Base-by-base conservation (phyloP, 2,888 invertebrate genomes). In the Osedax frankpressi region DNA sequence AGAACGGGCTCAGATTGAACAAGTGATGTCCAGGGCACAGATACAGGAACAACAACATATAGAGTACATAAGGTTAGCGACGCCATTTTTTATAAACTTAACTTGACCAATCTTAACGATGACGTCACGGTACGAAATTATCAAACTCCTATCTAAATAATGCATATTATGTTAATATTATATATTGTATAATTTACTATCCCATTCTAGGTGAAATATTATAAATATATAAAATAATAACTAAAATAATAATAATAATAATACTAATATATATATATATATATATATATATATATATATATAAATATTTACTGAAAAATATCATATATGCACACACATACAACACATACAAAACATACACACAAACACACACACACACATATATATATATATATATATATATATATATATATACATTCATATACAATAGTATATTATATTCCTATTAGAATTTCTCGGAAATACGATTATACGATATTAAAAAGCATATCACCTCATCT, bases 21-120 rank as follows among this genome's bases (percentile, higher is more conserved):
- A 86, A 76, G 89, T 89, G n/a, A 88, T 89, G 86, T 87, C 87
- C 68, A 85, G 88, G 78, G 89, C 89, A 63, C 87, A 87, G 79
- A 85, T 86, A 76, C 77, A 82, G 78, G 82, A 83, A 75, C 77
- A 79, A 2, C 81, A 81, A 72, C 83, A 83, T 71, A 79, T 79
- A 28, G 76, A 78, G 70, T 74, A 81, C 70, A 79, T 81, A 70
- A 81, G 82, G 83, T 83, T 75, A 78, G 78, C 69, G n/a, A 11
- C 25, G 29, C 28, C n/a, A n/a, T n/a, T n/a, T n/a, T n/a, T n/a
- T n/a, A n/a, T n/a, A n/a, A n/a, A n/a, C n/a, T n/a, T n/a, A n/a
- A n/a, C n/a, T n/a, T n/a, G n/a, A n/a, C n/a, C n/a, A n/a, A n/a
- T n/a, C n/a, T n/a, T n/a, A n/a, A n/a, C n/a, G n/a, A n/a, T n/a